Base-by-base conservation (phyloP, 2,797 vertebrate genomes). In the Sandelia bainsii region DNA sequence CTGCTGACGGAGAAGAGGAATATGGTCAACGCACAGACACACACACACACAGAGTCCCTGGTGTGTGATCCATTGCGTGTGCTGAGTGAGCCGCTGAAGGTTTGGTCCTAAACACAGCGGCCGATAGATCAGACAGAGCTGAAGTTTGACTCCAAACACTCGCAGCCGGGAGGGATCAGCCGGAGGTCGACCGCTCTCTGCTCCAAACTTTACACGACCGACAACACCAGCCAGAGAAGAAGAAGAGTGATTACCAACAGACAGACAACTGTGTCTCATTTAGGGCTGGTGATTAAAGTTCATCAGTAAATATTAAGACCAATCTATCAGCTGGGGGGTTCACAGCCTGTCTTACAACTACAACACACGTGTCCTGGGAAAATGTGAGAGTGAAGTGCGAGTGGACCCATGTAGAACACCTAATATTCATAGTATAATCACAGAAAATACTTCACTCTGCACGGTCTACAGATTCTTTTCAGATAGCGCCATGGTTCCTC, bases 1-100 rank as follows among this genome's bases (percentile, higher is more conserved):
- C 89, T 91, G 93, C 88, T 93, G 93, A 93, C 29, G 44, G 93
- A 94, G 79, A 78, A 62, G 91, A 91, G 68, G 58, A 87, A 70
- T 82, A 90, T 93, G 92, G 83, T 81, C 42, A n/a, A 54, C 44
- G 50, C 58, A 23, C 52, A 13, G 10, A 11, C 73, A 59, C 44
- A 58, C 53, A 65, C 53, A 39, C 52, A 58, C 59, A 23, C 52
- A 13, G 10, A 8, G 40, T 84, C 82, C 82, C 82, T 13, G 52
- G 84, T 77, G 82, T 83, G 87, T 25, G 81, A 81, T 84, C 67
- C 62, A 29, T 76, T 61, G 77, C 75, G 72, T n/a, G 77, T 27
- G 75, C 63, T 71, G 84, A 81, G 77, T 72, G 65, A 84, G 62
- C 23, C 6, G 4, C 42, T 77, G 81, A 79, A 71, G 81, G 71